Percentiles rank a stretch among this genome's conserved stretches.
phyloP scores from a whole-genome alignment of 2,888 invertebrate species.

The Rotaria socialis region DNA sequence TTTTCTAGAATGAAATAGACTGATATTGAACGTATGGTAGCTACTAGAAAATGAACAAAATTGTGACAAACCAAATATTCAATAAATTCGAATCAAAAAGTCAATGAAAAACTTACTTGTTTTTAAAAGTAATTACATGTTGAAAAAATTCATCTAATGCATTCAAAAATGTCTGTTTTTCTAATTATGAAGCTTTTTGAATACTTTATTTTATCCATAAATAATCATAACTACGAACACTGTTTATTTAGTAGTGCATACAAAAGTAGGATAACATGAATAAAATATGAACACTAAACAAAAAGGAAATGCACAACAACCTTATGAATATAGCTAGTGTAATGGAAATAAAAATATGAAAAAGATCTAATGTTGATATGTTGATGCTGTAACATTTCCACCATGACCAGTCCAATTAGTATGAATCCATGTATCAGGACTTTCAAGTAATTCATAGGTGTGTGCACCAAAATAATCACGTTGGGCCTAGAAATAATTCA shows the following conservation, averaged over 20 bases:
- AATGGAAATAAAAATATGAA: neutral
- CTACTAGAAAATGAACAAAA: too few relatives aligned
- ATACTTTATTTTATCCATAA: too few relatives aligned
- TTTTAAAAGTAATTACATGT: too few relatives aligned
- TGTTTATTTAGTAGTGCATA: neutral
- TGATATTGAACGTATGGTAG: too few relatives aligned
- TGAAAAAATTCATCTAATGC: too few relatives aligned
- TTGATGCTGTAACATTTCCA: conserved; percentile 86
- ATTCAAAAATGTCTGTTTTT: too few relatives aligned
- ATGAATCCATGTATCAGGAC: conserved; percentile 84
- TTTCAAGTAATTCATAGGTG: conserved; percentile 81
- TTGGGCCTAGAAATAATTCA: conserved; percentile 69
- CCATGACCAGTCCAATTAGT: conserved; percentile 99
- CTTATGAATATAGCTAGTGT: neutral
- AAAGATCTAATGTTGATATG: conserved; percentile 70
- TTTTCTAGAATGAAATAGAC: too few relatives aligned
- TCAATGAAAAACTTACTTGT: too few relatives aligned
- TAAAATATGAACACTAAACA: neutral
- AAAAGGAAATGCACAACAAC: neutral
- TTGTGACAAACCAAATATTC: too few relatives aligned
- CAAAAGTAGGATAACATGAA: neutral
- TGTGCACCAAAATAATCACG: conserved; percentile 98
- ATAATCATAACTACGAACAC: too few relatives aligned
- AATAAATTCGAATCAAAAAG: too few relatives aligned
- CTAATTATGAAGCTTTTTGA: too few relatives aligned